Conservation (phyloP, 2,113 vertebrate species). For the Verasper variegatus region DNA sequence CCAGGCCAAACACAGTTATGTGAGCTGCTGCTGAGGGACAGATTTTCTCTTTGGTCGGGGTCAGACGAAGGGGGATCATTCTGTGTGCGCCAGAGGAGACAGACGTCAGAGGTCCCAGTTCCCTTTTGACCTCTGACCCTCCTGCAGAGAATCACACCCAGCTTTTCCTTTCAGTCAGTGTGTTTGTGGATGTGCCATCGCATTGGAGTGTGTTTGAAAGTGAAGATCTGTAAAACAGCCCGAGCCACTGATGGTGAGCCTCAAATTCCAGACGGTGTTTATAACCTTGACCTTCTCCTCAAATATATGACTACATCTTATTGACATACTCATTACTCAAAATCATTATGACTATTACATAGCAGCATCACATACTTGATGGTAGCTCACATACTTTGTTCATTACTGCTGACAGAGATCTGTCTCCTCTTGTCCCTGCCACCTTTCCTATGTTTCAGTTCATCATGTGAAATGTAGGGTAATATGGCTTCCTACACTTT, state of each 20-base stretch:
- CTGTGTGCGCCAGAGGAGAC: slow-evolving; percentile 25
- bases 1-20: slow-evolving; percentile 48
- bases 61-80: slow-evolving; percentile 40
- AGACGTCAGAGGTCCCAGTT: slow-evolving; percentile 44
- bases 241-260: background rate
- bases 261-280: background rate
- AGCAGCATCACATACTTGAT: too few species aligned
- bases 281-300: too few species aligned
- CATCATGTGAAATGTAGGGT: too few species aligned
- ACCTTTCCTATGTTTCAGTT: too few species aligned
- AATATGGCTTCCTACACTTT: too few species aligned
- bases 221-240: slow-evolving; percentile 3
- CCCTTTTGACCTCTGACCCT: slow-evolving; percentile 51
- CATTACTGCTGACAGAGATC: too few species aligned
- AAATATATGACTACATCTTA: too few species aligned
- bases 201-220: slow-evolving; percentile 12
- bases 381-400: too few species aligned
- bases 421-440: too few species aligned
- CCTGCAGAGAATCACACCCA: slow-evolving; percentile 32
- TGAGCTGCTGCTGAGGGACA: slow-evolving; percentile 44
- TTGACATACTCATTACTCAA: too few species aligned
- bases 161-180: slow-evolving; percentile 7
- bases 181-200: background rate
- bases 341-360: too few species aligned
- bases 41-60: slow-evolving; percentile 40